phyloP scores from a whole-genome alignment of 2,797 vertebrate species.

The Semotilus atromaculatus region DNA sequence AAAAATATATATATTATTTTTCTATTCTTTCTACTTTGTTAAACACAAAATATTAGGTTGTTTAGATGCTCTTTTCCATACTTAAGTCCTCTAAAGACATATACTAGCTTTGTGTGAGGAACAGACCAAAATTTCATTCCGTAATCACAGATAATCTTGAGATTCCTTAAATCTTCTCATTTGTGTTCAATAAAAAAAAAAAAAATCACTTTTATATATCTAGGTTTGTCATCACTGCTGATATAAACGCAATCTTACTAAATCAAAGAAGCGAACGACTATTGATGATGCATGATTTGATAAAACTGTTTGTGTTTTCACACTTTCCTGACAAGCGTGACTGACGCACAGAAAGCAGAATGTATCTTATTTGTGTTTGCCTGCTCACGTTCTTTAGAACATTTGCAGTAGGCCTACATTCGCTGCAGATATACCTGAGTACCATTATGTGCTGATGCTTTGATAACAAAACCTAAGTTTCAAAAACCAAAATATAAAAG shows the following conservation, averaged over 20 bases:
- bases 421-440: background rate
- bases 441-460: background rate
- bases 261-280: too few species aligned
- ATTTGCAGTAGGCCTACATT: background rate
- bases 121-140: background rate
- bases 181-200: background rate
- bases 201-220: background rate
- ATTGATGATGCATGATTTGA: too few species aligned
- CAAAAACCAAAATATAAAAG: background rate
- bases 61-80: background rate
- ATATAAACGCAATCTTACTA: too few species aligned
- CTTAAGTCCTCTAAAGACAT: background rate
- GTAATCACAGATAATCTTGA: background rate
- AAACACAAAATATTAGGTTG: background rate
- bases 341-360: too few species aligned
- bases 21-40: background rate
- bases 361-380: background rate
- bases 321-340: too few species aligned
- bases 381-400: background rate
- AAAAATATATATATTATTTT: too few species aligned
- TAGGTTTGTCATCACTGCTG: background rate
- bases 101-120: background rate
- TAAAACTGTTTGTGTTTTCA: too few species aligned
- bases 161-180: background rate
- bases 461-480: background rate